These are phyloP conservation scores for Protobothrops flavoviridis DNA, from an alignment of 2,113 vertebrate genomes.

Conservation along the genomic window DNA sequence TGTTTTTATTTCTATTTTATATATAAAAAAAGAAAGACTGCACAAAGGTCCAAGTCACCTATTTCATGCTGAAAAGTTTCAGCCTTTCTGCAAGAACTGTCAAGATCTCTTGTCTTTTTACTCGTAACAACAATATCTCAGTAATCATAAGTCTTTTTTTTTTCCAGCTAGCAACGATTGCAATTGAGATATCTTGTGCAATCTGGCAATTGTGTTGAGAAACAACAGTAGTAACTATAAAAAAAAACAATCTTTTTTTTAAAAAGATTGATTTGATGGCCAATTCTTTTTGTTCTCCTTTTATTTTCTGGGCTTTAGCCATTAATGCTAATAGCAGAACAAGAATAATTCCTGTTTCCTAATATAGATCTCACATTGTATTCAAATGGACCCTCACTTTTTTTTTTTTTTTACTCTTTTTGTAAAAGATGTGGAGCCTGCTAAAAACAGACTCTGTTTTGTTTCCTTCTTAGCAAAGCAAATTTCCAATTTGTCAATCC, in stretches of 20 bases:
- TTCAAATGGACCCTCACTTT: neutral
- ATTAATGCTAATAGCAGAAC: constrained; percentile 10
- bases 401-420: neutral
- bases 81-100: constrained; percentile 27
- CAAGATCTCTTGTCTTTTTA: constrained; percentile 36
- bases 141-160: constrained; percentile 32
- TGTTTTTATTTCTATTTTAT: constrained; percentile 7
- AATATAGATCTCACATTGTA: neutral
- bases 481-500: neutral
- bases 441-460: neutral
- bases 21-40: neutral
- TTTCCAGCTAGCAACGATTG: constrained; percentile 28
- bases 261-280: constrained; percentile 1
- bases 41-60: constrained; percentile 15
- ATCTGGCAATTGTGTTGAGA: constrained; percentile 42
- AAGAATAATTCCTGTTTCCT: neutral
- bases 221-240: constrained; percentile 3
- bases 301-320: constrained; percentile 1
- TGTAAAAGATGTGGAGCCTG: neutral
- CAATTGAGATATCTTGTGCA: constrained; percentile 39
- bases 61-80: constrained; percentile 39
- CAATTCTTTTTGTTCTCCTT: neutral
- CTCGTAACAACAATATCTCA: constrained; percentile 26
- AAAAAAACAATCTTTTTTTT: constrained; percentile 19
- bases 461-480: neutral